These are phyloP conservation scores for Pogonognathellus flavescens DNA, from an alignment of 1,140 invertebrate genomes.

Conservation along the genomic window DNA sequence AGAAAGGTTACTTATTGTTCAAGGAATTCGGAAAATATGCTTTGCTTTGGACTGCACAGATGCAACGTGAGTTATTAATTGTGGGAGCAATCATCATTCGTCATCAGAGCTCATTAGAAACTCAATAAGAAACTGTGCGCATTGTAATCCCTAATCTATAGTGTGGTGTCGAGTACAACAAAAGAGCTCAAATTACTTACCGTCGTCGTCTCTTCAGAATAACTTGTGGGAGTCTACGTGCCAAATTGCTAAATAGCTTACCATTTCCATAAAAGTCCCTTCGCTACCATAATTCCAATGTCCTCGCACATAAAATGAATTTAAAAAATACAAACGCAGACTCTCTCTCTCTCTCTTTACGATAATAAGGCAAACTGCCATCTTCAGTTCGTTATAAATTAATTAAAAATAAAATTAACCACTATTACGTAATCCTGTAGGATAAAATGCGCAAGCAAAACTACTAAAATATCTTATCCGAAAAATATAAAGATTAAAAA, in stretches of 20 bases:
- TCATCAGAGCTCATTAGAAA: conserved; percentile 60
- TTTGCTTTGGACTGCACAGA: conserved; percentile 12
- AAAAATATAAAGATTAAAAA: too few relatives aligned
- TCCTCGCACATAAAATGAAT: too few relatives aligned
- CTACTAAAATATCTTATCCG: too few relatives aligned
- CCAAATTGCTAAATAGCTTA: conserved; percentile 27
- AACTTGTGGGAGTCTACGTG: background rate
- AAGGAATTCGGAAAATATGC: conserved; percentile 55
- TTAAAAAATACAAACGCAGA: too few relatives aligned
- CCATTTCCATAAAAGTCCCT: background rate
- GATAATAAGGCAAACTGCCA: too few relatives aligned
- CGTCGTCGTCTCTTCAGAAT: conserved; percentile 29
- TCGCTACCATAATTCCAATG: too few relatives aligned
- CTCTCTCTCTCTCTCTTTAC: too few relatives aligned
- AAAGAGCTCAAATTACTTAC: conserved; percentile 57
- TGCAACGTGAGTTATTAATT: conserved; percentile 56
- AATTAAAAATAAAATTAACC: too few relatives aligned
- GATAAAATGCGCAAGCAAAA: too few relatives aligned
- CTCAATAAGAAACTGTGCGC: conserved; percentile 54
- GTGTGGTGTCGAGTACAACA: conserved; percentile 26
- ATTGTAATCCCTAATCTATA: conserved; percentile 16
- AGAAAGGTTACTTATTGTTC: conserved; percentile 30
- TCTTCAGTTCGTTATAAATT: too few relatives aligned
- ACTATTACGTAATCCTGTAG: too few relatives aligned
- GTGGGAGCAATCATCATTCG: conserved; percentile 60